Evolutionary conservation across 2,113 vertebrate genomes (phyloP).

Genomic region (Macaca mulatta): DNA sequence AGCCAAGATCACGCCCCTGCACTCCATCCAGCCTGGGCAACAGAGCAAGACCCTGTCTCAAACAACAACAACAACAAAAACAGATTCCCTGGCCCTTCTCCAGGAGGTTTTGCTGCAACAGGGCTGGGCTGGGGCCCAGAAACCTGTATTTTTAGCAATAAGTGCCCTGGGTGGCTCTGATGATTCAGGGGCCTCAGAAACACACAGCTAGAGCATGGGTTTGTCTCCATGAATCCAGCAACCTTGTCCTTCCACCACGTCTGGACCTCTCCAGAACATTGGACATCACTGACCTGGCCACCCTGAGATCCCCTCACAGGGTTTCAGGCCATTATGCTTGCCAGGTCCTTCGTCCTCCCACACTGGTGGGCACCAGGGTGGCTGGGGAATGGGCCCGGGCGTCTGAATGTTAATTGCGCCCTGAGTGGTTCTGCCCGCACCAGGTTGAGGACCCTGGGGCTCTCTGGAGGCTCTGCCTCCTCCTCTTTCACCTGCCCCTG

Average conservation of each 20-base stretch:
- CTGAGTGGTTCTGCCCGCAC: neutral
- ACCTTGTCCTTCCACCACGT: neutral
- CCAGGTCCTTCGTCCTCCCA: neutral
- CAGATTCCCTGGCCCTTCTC: neutral
- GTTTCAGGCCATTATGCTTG: no score
- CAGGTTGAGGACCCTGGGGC: no score
- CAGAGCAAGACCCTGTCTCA: no score
- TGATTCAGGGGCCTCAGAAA: neutral
- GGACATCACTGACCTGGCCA: neutral
- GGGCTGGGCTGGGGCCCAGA: neutral
- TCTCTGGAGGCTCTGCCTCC: no score
- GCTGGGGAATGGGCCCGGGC: accelerated
- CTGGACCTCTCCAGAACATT: neutral
- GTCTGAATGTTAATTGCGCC: accelerated
- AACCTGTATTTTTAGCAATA: neutral
- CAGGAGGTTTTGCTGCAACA: neutral
- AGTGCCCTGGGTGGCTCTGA: neutral
- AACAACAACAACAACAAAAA: no score
- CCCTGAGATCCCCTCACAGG: neutral
- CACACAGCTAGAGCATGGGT: neutral
- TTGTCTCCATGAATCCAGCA: neutral
- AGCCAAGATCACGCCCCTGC: no score
- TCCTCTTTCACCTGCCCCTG: neutral
- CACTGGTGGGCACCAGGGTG: neutral
- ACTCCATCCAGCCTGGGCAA: no score